Conservation (phyloP, 2,113 vertebrate species). For the Himantopus leucocephalus region DNA sequence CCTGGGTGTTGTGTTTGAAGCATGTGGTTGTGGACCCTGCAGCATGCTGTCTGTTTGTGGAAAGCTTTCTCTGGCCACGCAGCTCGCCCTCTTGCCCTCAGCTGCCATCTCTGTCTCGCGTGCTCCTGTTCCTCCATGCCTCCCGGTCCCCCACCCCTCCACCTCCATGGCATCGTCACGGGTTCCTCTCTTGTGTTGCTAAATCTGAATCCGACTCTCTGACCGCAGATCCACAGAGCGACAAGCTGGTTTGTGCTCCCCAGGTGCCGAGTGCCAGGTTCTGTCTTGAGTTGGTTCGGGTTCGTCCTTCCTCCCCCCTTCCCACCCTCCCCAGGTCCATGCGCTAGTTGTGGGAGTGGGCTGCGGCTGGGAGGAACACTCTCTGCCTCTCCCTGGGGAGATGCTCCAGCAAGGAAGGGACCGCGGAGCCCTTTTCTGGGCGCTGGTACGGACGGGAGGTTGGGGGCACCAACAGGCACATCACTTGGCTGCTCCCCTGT, state of each 20-base stretch:
- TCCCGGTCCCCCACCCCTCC: background rate
- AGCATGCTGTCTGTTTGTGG: conserved; percentile 86
- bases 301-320: conserved; percentile 47
- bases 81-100: conserved; percentile 50
- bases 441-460: conserved; percentile 53
- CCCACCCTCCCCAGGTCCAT: conserved; percentile 64
- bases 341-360: conserved; percentile 70
- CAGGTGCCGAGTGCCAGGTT: conserved; percentile 59
- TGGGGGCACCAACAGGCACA: background rate
- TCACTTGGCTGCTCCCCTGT: background rate
- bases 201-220: conserved; percentile 68
- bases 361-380: conserved; percentile 70
- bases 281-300: conserved; percentile 63
- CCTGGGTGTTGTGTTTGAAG: conserved; percentile 82
- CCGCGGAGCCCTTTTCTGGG: conserved; percentile 4
- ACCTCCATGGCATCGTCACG: conserved; percentile 77
- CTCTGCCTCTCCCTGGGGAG: conserved; percentile 49
- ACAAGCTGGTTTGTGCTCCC: conserved; percentile 66
- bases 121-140: conserved; percentile 5
- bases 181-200: conserved; percentile 86
- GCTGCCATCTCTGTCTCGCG: conserved; percentile 28
- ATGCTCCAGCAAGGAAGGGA: background rate
- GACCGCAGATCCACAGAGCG: conserved; percentile 61
- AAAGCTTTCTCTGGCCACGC: conserved; percentile 61
- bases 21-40: conserved; percentile 85